Evolutionary conservation across 2,797 vertebrate species (phyloP), one percentile per base, ranked within the genome.

Genomic region (Sardinella longiceps): DNA sequence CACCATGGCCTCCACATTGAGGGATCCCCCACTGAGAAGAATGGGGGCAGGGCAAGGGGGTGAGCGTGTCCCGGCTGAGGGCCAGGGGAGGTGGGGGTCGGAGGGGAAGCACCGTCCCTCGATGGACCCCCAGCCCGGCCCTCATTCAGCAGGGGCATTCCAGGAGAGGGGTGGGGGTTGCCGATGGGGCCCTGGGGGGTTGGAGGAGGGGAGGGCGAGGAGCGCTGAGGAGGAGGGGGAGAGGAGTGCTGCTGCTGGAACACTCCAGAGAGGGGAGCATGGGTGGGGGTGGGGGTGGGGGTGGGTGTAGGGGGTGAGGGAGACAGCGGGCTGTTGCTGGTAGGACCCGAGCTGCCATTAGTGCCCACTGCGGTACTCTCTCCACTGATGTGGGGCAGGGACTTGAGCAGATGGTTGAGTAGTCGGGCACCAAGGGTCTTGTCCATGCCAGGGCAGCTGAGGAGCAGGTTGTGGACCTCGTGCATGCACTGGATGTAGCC

Each of bases 1-100:
- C 88, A 93, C 92, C 92, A 93, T 1, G 92, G 92, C 85, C 92
- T 90, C 92, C 92, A 93, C 92, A 93, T 93, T n/a, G 91, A 91
- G 23, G 89, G 91, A 86, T 93, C 91, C 18, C 80, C 84, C 80
- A 87, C 89, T 82, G 84, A 88, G 84, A 88, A 87, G 86, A 87
- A 81, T 23, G 86, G 84, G 84, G 88, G 89, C 53, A 84, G 90
- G 85, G 87, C 74, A 48, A 70, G 83, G 84, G 77, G 82, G 82
- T 33, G 85, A 85, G 85, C 70, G 48, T 1, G 85, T 70, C 77
- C 3, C 39, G 28, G 23, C 58, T 30, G 63, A 83, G 70, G 48
- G 37, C 18, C 33, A 28, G 51, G 87, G 74, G 84, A 86, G 80
- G 88, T 84, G 83, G 88, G 89, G 81, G 81, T 74, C 23, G 84